A percentile compares a stretch with the other conserved stretches of the same genome.
These are phyloP conservation scores for Etia nguti DNA, from an alignment of 2,113 vertebrate species.

Conservation along the genomic window DNA sequence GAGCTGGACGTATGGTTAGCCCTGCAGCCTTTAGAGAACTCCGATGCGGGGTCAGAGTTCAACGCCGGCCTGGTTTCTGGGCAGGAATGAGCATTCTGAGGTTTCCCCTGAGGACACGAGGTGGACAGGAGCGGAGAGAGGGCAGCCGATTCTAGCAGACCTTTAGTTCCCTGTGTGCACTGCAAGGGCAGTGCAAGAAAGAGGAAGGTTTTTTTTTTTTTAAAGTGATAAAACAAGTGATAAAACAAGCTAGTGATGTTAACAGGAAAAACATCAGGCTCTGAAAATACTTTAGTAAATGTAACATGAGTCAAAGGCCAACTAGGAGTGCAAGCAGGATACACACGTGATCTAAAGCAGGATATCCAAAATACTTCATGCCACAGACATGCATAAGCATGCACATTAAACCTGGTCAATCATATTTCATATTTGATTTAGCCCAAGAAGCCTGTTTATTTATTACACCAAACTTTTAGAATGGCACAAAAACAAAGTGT, in stretches of 20 bases:
- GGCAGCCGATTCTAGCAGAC: conserved; percentile 57
- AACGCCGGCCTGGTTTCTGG: background rate
- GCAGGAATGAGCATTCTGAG: conserved; percentile 24
- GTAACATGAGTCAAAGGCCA: background rate
- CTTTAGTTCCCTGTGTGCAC: conserved; percentile 65
- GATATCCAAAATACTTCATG: background rate
- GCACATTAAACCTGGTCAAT: background rate
- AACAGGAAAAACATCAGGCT: background rate
- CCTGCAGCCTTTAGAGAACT: conserved; percentile 1
- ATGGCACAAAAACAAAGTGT: background rate
- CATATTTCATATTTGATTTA: background rate
- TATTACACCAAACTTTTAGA: background rate
- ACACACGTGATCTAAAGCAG: background rate
- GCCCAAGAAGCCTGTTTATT: fast-evolving
- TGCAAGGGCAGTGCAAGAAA: background rate
- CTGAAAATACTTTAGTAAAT: background rate
- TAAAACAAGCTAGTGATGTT: background rate
- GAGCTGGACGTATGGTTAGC: background rate
- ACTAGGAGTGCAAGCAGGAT: background rate
- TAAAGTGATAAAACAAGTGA: background rate
- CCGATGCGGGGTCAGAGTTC: conserved; percentile 20
- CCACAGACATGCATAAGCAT: background rate
- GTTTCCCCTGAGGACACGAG: conserved; percentile 62
- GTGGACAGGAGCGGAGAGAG: conserved; percentile 47
- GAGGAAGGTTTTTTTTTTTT: too few species aligned